Conservation (phyloP, 2,113 vertebrate genomes). For the Deroptyus accipitrinus region DNA sequence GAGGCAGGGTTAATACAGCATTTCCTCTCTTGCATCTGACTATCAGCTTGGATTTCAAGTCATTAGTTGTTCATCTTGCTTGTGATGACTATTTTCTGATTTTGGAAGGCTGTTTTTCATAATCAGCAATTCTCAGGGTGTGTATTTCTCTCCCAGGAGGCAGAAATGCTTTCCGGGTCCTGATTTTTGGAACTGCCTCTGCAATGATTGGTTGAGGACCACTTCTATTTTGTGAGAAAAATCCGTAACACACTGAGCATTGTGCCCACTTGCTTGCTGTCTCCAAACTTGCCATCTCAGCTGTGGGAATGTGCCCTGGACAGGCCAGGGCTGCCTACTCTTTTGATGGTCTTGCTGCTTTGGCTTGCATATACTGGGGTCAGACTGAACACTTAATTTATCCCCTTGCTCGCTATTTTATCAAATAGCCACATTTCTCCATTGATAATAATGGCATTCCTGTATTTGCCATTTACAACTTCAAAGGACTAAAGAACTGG, state of each 20-base stretch:
- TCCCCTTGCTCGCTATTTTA: accelerated
- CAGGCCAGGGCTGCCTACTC: background rate
- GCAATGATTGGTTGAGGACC: background rate
- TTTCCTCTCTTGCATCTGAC: background rate
- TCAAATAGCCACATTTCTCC: background rate
- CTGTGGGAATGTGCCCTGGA: accelerated
- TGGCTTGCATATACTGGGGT: accelerated
- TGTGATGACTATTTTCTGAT: accelerated
- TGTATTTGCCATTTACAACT: background rate
- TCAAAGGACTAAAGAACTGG: background rate
- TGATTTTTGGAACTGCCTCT: background rate
- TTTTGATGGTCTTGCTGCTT: background rate
- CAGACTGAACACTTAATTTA: background rate
- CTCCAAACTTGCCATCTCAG: background rate
- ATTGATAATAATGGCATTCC: background rate
- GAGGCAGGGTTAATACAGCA: accelerated
- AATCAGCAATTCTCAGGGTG: background rate
- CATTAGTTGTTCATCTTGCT: background rate
- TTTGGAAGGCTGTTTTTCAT: background rate
- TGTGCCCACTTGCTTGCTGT: accelerated
- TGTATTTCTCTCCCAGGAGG: background rate
- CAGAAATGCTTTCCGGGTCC: background rate
- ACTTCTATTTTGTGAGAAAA: background rate
- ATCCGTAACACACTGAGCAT: background rate
- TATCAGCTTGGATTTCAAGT: background rate